Conservation (phyloP, 2,797 vertebrate species). For the Microctenopoma lineatum region DNA sequence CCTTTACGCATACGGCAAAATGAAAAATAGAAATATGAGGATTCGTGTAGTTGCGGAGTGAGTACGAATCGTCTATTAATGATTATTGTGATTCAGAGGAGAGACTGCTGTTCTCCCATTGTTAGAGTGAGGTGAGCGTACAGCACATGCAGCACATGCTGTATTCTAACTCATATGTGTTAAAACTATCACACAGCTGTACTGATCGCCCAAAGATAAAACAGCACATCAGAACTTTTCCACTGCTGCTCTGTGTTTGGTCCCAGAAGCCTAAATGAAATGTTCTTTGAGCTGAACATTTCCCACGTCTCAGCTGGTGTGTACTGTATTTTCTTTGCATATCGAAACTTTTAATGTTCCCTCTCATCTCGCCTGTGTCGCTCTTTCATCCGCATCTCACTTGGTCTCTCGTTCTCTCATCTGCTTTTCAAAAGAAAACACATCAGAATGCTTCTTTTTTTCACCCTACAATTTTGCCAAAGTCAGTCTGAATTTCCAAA, state of each 20-base stretch:
- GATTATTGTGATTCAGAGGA: background rate
- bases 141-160: background rate
- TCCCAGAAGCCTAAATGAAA: background rate
- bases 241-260: conserved; percentile 3
- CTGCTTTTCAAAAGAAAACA: conserved; percentile 27
- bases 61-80: background rate
- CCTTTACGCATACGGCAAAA: background rate
- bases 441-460: conserved; percentile 24
- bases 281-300: conserved; percentile 10
- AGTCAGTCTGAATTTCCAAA: conserved; percentile 41
- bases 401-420: background rate
- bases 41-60: background rate
- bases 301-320: conserved; percentile 1
- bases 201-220: background rate
- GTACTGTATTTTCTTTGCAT: conserved; percentile 3
- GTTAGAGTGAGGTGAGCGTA: background rate
- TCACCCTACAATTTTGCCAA: conserved; percentile 31
- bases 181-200: background rate
- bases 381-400: conserved; percentile 8
- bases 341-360: conserved; percentile 13
- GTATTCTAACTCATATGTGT: background rate
- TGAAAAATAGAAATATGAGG: too few relatives aligned
- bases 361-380: conserved; percentile 6
- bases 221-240: background rate
- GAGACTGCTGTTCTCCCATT: too few relatives aligned